These are phyloP conservation scores for Lasioglossum marginatum DNA, from an alignment of 2,888 invertebrate species.

Conservation along the genomic window DNA sequence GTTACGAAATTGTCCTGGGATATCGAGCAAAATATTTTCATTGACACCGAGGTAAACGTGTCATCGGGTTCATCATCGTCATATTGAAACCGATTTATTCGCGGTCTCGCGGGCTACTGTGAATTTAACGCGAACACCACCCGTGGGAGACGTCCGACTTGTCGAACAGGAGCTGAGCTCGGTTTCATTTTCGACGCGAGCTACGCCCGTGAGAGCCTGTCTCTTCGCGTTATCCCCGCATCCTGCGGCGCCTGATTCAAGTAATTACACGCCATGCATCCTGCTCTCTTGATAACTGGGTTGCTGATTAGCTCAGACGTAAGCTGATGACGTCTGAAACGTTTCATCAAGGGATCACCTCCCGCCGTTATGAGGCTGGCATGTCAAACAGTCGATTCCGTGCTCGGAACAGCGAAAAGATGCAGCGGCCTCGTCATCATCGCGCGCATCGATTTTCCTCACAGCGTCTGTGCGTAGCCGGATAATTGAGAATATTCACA, in stretches of 20 bases:
- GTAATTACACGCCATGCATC: slow-evolving; percentile 37
- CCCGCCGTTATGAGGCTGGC: background rate
- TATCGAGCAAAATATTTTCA: background rate
- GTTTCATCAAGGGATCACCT: background rate
- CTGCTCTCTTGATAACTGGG: background rate
- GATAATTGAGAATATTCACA: background rate
- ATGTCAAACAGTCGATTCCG: background rate
- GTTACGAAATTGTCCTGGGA: background rate
- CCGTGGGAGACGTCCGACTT: background rate
- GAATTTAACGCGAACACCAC: slow-evolving; percentile 20
- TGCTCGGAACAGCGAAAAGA: background rate
- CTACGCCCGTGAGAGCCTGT: slow-evolving; percentile 1
- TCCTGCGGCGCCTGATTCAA: slow-evolving; percentile 30
- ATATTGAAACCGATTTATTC: slow-evolving; percentile 17
- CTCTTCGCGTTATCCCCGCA: slow-evolving; percentile 26
- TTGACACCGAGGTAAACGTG: background rate
- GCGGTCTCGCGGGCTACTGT: background rate
- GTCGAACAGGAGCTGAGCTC: background rate
- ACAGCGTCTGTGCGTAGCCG: background rate
- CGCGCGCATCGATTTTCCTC: background rate
- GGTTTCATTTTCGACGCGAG: slow-evolving; percentile 18
- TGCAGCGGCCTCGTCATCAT: background rate
- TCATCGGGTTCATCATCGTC: background rate
- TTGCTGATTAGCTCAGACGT: background rate
- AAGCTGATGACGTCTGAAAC: background rate